These are phyloP conservation scores for Notodonta dromedarius DNA, from an alignment of 2,888 invertebrate species.

Conservation along the genomic window DNA sequence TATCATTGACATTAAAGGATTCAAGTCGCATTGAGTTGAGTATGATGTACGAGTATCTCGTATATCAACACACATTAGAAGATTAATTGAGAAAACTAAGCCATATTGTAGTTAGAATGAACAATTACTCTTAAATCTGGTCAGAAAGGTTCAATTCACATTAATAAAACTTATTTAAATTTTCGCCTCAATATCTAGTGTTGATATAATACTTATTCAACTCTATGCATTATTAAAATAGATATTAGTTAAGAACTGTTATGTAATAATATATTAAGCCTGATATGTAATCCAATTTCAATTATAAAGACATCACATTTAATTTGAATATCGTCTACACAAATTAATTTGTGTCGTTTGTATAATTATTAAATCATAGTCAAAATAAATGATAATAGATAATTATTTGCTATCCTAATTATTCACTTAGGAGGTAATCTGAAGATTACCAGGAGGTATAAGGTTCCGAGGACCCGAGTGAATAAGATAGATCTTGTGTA, in stretches of 20 bases:
- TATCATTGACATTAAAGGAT: conserved; percentile 26
- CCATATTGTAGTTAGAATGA: too few relatives aligned
- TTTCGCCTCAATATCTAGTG: background rate
- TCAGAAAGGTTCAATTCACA: background rate
- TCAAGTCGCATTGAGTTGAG: conserved; percentile 10
- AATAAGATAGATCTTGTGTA: too few relatives aligned
- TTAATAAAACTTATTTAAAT: background rate
- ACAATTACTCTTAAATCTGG: too few relatives aligned
- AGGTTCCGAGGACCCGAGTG: too few relatives aligned
- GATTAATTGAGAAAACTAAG: background rate
- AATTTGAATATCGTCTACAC: background rate
- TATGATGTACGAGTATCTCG: too few relatives aligned
- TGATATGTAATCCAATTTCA: background rate
- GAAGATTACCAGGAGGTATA: too few relatives aligned
- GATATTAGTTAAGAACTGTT: background rate
- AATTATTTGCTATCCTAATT: too few relatives aligned
- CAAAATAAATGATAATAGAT: too few relatives aligned
- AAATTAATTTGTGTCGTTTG: background rate
- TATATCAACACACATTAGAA: background rate
- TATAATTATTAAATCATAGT: too few relatives aligned
- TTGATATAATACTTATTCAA: background rate
- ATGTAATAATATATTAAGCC: conserved; percentile 2
- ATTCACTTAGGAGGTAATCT: too few relatives aligned
- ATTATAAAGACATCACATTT: background rate
- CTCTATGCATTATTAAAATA: background rate